Evolutionary conservation across 2,113 vertebrate genomes (phyloP).

Genomic region (Neotoma lepida): DNA sequence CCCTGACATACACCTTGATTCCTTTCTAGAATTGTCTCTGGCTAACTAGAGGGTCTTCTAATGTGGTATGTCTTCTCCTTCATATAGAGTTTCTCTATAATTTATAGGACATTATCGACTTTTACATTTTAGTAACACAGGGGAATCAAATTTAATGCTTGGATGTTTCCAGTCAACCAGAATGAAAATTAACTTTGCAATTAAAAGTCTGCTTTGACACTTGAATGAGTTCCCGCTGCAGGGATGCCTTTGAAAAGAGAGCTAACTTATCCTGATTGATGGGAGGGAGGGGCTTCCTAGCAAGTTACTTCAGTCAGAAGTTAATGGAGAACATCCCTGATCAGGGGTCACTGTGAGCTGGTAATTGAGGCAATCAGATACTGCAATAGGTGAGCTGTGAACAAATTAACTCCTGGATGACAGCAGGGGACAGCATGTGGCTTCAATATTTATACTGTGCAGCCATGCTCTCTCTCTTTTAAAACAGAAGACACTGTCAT

Average conservation of each 20-base stretch:
- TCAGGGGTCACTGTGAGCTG: slow-evolving; percentile 65
- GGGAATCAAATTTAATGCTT: slow-evolving; percentile 56
- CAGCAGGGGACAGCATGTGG: slow-evolving; percentile 70
- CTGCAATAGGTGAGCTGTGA: slow-evolving; percentile 75
- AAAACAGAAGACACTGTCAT: slow-evolving; percentile 58
- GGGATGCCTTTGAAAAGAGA: slow-evolving; percentile 75
- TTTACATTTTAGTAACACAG: slow-evolving; percentile 37
- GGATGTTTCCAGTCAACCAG: slow-evolving; percentile 54
- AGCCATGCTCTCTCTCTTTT: slow-evolving; percentile 53
- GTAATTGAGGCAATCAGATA: slow-evolving; percentile 80
- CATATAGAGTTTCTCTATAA: not conserved
- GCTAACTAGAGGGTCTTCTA: not conserved
- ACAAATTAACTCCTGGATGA: slow-evolving; percentile 73
- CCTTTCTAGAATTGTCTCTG: slow-evolving; percentile 4
- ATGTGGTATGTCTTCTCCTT: not conserved
- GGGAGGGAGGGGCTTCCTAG: slow-evolving; percentile 51
- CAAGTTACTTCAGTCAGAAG: slow-evolving; percentile 66
- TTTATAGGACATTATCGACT: slow-evolving; percentile 24
- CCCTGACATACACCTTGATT: not conserved
- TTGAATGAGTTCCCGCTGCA: slow-evolving; percentile 74
- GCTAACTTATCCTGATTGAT: slow-evolving; percentile 80
- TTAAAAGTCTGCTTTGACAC: slow-evolving; percentile 73
- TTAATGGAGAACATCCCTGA: slow-evolving; percentile 49
- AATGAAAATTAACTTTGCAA: slow-evolving; percentile 80
- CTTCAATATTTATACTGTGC: slow-evolving; percentile 70